Percentiles rank a stretch among this genome's conserved stretches.
Evolutionary conservation across 1,140 invertebrate genomes (phyloP).

Genomic region (Bombus affinis): DNA sequence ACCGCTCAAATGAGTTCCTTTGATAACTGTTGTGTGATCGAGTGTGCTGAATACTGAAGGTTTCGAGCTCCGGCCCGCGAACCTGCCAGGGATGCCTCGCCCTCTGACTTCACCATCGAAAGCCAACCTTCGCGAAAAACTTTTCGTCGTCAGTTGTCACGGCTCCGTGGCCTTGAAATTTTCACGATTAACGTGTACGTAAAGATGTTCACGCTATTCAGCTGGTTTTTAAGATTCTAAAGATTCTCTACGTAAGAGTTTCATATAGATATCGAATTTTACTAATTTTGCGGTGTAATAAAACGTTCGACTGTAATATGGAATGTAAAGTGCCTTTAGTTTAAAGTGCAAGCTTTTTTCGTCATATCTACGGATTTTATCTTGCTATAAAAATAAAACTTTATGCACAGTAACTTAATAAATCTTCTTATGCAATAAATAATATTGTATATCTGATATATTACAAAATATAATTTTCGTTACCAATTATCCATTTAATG

Average conservation of each 20-base stretch:
- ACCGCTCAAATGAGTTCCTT: slow-evolving; percentile 83
- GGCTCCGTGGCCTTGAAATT: slow-evolving; percentile 29
- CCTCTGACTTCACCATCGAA: slow-evolving; percentile 54
- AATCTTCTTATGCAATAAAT: too few species aligned
- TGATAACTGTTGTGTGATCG: slow-evolving; percentile 83
- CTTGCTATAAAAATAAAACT: too few species aligned
- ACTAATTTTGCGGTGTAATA: too few species aligned
- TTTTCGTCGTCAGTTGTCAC: slow-evolving; percentile 9
- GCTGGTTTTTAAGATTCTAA: not conserved
- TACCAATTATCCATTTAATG: too few species aligned
- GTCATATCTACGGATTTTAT: too few species aligned
- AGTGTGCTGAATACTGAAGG: slow-evolving; percentile 82
- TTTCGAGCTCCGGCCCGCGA: slow-evolving; percentile 66
- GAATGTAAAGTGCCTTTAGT: too few species aligned
- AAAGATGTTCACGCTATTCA: not conserved
- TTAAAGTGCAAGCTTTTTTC: too few species aligned
- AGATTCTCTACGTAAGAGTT: not conserved
- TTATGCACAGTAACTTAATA: too few species aligned
- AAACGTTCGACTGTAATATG: too few species aligned
- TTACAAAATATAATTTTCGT: too few species aligned
- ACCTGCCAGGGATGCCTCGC: slow-evolving; percentile 56
- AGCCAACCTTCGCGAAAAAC: slow-evolving; percentile 43
- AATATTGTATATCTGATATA: too few species aligned
- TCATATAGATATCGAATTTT: too few species aligned
- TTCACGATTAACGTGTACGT: not conserved